Evolutionary conservation across 1,140 invertebrate species (phyloP), one percentile per base, ranked within the genome.

Genomic region (Lepidostoma basale): DNA sequence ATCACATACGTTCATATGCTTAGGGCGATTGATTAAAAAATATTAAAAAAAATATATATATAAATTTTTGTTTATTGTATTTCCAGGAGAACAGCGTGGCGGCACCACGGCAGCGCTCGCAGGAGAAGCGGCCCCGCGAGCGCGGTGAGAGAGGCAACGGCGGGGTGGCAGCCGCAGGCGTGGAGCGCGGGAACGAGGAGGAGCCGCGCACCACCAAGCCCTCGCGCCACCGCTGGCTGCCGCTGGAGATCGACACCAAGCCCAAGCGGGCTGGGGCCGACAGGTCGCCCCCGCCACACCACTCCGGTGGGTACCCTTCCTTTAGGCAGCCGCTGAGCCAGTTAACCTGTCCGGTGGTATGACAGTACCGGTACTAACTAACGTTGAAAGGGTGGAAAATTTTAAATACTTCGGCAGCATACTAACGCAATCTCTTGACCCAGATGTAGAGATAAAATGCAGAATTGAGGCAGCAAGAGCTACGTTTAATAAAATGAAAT

Each of bases 191-290:
- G 52, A 0, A 4, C 12, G 20, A 2, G 44, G 18, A 3, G 47
- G 39, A 14, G 44, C 22, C 28, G 62, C n/a, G n/a, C n/a, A n/a
- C n/a, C n/a, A n/a, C 66, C 56, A 64, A 65, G 23, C 18, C 62
- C 1, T n/a, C 62, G 12, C 47, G 62, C 3, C 66, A 63, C 47
- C 67, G 67, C 45, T 72, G 70, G 70, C 40, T 72, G 28, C 70
- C 70, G 5, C 60, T 72, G 39, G 65, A 72, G 9, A 68, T 72
- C 23, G 65, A 72, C 25, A 68, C 67, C 33, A 12, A 33, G 12
- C 47, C 62, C 33, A 70, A 67, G 39, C 8, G 62, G 2, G 58
- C 52, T 20, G 40, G 54, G 16, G 12, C n/a, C n/a, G 68, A 70
- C 52, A 67, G 60, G 54, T 71, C 69, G 42, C 42, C 52, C 44